Base-by-base conservation (phyloP, 2,888 invertebrate species). In the Rhagonycha fulva region DNA sequence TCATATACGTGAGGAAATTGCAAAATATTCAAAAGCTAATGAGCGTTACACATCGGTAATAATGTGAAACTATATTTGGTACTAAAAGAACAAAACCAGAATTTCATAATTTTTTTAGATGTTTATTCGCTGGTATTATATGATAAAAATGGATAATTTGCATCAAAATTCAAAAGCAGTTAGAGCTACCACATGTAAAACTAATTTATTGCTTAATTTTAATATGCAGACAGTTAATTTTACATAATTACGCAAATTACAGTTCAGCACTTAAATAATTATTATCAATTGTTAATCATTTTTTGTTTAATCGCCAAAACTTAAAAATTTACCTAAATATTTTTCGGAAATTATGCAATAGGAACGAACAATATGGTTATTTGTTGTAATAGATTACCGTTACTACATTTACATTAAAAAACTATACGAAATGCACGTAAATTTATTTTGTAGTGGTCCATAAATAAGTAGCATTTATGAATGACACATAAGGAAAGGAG, bases 11-110 rank as follows among this genome's bases (percentile, higher is more conserved):
- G 70, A 71, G 75, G 71, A 75, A 75, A 71, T 75, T 75, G 75
- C 75, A 32, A 75, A 75, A 75, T 70, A 66, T 70, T 68, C 66
- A 69, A 67, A 71, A 61, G 75, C 61, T 75, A 75, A 75, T 71
- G 71, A 71, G 75, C 71, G 66, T 71, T 71, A 70, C 70, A 74
- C 68, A 72, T 68, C 67, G 68, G 68, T 68, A 68, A 68, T 68
- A 68, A 68, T 68, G 68, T 62, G 72, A 72, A 72, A 72, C 68
- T 62, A 68, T 32, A 47, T 72, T 47, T 67, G 66, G 32, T 72
- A 66, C 24, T 47, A 71, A 71, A 72, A 66, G 47, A 67, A 67
- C 32, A 47, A 47, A 47, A 47, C 47, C 47, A 47, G 47, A 24
- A 66, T 66, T 66, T 66, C 63, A 14, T 26, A 66, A 66, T 24